These are phyloP conservation scores for Phallusia fumigata DNA, from an alignment of 23 tunicate genomes.

Conservation along the genomic window DNA sequence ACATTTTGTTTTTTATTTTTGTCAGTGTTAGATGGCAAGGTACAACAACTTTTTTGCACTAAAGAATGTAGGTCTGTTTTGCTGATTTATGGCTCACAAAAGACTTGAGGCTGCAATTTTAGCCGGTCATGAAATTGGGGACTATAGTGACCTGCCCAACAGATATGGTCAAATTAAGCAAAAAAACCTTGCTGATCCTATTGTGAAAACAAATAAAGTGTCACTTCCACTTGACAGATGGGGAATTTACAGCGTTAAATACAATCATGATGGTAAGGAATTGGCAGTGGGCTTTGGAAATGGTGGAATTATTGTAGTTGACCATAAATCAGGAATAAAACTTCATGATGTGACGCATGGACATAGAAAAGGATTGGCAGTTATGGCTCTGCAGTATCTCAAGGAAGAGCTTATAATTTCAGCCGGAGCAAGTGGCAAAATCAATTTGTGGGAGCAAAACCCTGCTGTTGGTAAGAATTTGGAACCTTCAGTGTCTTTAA, in stretches of 20 bases:
- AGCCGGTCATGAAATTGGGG: constrained; percentile 26
- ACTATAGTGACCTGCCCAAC: constrained; percentile 11
- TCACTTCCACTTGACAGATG: constrained; percentile 37
- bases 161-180: background rate
- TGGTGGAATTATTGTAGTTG: constrained; percentile 46
- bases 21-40: too few species aligned
- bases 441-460: constrained; percentile 37
- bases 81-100: constrained; percentile 13
- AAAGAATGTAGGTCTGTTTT: background rate
- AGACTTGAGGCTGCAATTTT: constrained; percentile 24
- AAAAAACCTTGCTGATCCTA: background rate
- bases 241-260: constrained; percentile 63
- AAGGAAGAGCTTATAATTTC: constrained; percentile 17
- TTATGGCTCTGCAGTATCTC: constrained; percentile 48
- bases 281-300: constrained; percentile 91
- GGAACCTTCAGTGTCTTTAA: constrained; percentile 25
- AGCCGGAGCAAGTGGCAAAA: constrained; percentile 58
- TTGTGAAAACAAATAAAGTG: constrained; percentile 14
- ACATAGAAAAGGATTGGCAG: constrained; percentile 47
- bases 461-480: background rate
- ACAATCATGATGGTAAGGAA: constrained; percentile 39
- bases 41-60: background rate
- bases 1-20: background rate
- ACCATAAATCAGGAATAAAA: background rate
- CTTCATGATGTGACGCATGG: constrained; percentile 41